phyloP scores from a whole-genome alignment of 2,113 vertebrate genomes.

The Psilopsiagon aymara region DNA sequence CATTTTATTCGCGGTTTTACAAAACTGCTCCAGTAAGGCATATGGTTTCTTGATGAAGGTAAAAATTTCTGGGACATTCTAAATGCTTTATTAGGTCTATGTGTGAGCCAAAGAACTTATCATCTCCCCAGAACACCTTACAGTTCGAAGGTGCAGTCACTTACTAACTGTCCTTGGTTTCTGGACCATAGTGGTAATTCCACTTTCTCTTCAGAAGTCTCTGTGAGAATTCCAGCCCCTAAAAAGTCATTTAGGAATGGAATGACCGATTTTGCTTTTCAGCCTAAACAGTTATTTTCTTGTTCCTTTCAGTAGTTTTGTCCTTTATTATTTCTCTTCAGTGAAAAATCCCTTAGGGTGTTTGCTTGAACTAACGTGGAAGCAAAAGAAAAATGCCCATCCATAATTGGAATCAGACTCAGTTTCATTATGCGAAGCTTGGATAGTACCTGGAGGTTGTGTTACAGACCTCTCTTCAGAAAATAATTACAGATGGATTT shows the following conservation, averaged over 20 bases:
- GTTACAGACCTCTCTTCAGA: neutral
- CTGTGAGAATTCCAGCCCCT: neutral
- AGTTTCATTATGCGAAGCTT: neutral
- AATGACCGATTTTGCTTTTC: neutral
- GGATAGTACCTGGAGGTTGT: neutral
- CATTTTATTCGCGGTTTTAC: constrained; percentile 46
- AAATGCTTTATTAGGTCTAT: neutral
- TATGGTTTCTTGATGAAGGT: neutral
- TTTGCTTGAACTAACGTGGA: neutral
- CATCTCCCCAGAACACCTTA: neutral
- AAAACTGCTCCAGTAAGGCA: neutral
- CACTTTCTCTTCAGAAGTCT: constrained; percentile 5
- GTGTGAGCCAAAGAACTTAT: neutral
- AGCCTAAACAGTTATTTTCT: neutral
- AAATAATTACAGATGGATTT: neutral
- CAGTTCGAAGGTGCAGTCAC: neutral
- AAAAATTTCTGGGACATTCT: neutral
- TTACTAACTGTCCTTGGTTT: neutral
- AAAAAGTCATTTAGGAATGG: neutral
- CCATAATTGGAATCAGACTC: neutral
- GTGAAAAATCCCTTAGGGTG: neutral
- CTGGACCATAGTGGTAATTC: neutral
- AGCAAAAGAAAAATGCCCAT: neutral
- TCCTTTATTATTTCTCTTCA: neutral
- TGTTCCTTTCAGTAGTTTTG: neutral